These are phyloP conservation scores for Montipora foliosa DNA, from an alignment of 64 coral and sea anemone species.

Conservation along the genomic window DNA sequence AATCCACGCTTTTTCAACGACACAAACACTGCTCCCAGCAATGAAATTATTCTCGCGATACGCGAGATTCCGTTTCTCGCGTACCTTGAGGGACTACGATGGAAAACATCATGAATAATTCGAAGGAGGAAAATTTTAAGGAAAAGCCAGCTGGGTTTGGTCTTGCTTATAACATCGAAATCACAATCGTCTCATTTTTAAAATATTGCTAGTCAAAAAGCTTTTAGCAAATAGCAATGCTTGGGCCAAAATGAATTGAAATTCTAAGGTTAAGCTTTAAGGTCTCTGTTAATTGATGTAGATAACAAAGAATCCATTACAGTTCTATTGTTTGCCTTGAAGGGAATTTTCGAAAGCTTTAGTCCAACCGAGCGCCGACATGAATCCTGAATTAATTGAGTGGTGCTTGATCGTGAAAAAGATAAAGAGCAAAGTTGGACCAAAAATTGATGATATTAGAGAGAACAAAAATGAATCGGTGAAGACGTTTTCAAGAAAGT, in stretches of 20 bases:
- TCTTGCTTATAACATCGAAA: neutral
- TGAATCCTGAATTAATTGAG: neutral
- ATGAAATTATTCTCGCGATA: too few relatives aligned
- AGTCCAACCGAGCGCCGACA: neutral
- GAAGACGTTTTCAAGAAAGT: neutral
- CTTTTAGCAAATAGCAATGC: conserved; percentile 31
- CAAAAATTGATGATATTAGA: neutral
- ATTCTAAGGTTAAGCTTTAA: conserved; percentile 11
- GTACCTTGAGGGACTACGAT: too few relatives aligned
- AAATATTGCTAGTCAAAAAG: conserved; percentile 38
- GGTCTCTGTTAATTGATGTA: conserved; percentile 24
- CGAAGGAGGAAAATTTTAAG: neutral
- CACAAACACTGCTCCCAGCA: too few relatives aligned
- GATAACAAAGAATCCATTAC: conserved; percentile 22
- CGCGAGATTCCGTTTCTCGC: too few relatives aligned
- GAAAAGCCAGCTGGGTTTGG: neutral
- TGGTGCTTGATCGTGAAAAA: neutral
- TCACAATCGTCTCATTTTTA: neutral
- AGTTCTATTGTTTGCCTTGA: too few relatives aligned
- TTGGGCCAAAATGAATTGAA: neutral
- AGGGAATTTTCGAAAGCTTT: too few relatives aligned
- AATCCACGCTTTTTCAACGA: too few relatives aligned
- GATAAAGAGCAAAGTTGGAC: neutral
- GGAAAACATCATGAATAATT: too few relatives aligned
- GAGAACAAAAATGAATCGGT: too few relatives aligned